Evolutionary conservation across 2,888 invertebrate genomes (phyloP).

Genomic region (Halocaridina rubra): DNA sequence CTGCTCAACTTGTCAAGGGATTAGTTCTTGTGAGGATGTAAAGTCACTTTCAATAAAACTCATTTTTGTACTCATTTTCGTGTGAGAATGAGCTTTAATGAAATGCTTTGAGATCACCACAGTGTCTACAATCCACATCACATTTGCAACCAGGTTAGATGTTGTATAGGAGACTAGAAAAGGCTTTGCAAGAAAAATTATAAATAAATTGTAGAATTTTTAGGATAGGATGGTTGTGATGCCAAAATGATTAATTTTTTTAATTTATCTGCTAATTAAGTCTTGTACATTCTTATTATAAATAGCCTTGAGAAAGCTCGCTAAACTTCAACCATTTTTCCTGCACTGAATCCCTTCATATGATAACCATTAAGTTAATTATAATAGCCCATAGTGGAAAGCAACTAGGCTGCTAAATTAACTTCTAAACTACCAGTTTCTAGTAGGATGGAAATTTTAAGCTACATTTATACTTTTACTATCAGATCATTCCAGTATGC

Average conservation of each 20-base stretch:
- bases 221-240: constrained; percentile 47
- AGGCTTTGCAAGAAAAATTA: constrained; percentile 25
- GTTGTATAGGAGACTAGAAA: constrained; percentile 23
- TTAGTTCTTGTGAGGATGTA: neutral
- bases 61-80: constrained; percentile 18
- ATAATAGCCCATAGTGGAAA: constrained; percentile 25
- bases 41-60: neutral
- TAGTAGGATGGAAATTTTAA: constrained; percentile 14
- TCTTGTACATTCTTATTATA: constrained; percentile 24
- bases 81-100: constrained; percentile 9
- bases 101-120: neutral
- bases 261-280: constrained; percentile 3
- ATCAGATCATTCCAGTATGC: neutral
- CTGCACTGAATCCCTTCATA: constrained; percentile 10
- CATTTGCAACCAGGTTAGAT: constrained; percentile 30
- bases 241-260: constrained; percentile 24
- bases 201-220: constrained; percentile 26
- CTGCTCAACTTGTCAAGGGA: constrained; percentile 42
- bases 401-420: constrained; percentile 30
- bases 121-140: neutral
- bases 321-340: neutral
- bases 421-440: constrained; percentile 10
- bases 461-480: constrained; percentile 15
- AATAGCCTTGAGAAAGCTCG: constrained; percentile 35
- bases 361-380: constrained; percentile 17